These are phyloP conservation scores for Polydrusus tereticollis DNA, from an alignment of 2,888 invertebrate genomes.

Conservation along the genomic window DNA sequence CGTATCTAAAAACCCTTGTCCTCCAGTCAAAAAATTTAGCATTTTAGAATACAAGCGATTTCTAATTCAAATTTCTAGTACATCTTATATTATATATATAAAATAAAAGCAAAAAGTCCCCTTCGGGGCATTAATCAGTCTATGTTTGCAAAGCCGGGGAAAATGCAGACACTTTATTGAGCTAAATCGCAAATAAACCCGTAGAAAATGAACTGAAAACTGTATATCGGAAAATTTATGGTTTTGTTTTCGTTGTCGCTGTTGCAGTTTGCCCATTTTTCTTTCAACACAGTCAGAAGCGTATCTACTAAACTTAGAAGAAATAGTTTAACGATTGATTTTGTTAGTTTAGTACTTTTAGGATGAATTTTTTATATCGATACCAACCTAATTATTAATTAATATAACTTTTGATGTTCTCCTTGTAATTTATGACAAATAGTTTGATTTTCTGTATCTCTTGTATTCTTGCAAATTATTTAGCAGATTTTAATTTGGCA, in stretches of 20 bases:
- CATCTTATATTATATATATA: slow-evolving; percentile 26
- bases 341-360: no score
- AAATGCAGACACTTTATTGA: slow-evolving; percentile 62
- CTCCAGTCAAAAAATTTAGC: no score
- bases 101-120: slow-evolving; percentile 43
- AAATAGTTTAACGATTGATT: neutral
- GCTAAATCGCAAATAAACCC: slow-evolving; percentile 62
- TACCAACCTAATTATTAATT: no score
- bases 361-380: no score
- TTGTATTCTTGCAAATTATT: no score
- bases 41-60: neutral
- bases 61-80: neutral
- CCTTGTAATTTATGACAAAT: no score
- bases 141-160: slow-evolving; percentile 57
- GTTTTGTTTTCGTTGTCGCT: slow-evolving; percentile 65
- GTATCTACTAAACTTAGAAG: neutral
- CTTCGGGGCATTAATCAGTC: slow-evolving; percentile 53
- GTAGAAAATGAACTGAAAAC: slow-evolving; percentile 66
- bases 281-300: slow-evolving; percentile 4
- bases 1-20: no score
- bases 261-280: slow-evolving; percentile 12
- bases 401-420: no score
- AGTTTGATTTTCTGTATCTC: no score
- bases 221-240: slow-evolving; percentile 65
- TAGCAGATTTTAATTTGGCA: no score